Evolutionary conservation across 2,888 invertebrate genomes (phyloP), one percentile per base, ranked within the genome.

Genomic region (Diarsia rubi): DNA sequence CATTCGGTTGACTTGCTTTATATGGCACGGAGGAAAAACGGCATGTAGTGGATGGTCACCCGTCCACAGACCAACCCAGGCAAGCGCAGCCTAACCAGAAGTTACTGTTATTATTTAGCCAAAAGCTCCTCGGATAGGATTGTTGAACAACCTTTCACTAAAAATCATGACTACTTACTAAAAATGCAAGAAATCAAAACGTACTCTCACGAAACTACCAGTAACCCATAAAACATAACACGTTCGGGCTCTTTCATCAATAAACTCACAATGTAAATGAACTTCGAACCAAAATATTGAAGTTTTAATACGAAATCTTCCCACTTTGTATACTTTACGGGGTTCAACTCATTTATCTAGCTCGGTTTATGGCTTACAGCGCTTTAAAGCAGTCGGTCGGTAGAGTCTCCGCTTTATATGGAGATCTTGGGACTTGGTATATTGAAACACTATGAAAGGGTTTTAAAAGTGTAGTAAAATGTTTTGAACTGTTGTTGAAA

Each of bases 251-350:
- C 52, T 31, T 47, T 47, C n/a, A 44, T n/a, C 49, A 62, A 16
- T 78, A 78, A 82, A 79, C 45, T 65, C 49, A 75, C 80, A 79
- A 79, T 45, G 83, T 79, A 75, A 68, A 68, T 70, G 54, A 72
- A 69, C 16, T 27, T 75, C 52, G 67, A 79, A 71, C 65, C 44
- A 71, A 75, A 76, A 84, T 81, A 82, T 80, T 65, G 59, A 37
- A 57, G 59, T 78, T 84, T 70, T 71, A 69, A 82, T 69, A 72
- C 45, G 27, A 57, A 44, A n/a, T 52, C 24, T 27, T n/a, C 52
- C 52, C 60, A 76, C 66, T 72, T 78, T 85, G 80, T 85, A 76
- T 69, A 80, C 52, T 84, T 84, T 85, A 87, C 69, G 77, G 64
- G 68, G 69, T 73, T 66, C 47, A 21, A 59, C 52, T 73, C 71